phyloP scores from a whole-genome alignment of 2,113 vertebrate genomes.

The Pterocles gutturalis region DNA sequence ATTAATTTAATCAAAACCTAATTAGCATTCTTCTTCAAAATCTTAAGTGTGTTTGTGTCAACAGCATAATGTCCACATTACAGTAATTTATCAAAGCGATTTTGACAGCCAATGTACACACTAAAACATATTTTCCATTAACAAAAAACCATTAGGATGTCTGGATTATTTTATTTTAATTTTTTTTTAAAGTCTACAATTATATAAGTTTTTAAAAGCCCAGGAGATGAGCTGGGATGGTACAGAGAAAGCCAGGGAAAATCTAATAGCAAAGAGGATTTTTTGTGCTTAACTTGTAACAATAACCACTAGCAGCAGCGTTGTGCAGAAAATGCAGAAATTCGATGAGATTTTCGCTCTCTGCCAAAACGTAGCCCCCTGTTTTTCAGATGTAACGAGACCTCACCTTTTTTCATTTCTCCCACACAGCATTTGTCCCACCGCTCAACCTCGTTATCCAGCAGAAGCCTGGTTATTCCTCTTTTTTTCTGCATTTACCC shows the following conservation, averaged over 20 bases:
- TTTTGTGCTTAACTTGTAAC: neutral
- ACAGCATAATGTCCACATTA: neutral
- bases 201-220: neutral
- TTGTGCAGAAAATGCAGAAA: neutral
- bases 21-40: neutral
- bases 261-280: neutral
- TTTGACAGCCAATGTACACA: neutral
- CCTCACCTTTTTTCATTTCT: neutral
- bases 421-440: neutral
- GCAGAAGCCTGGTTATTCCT: neutral
- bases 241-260: neutral
- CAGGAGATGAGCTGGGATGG: neutral
- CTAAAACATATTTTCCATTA: neutral
- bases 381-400: neutral
- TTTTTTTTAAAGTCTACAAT: neutral
- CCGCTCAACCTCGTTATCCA: neutral
- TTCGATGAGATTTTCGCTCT: neutral
- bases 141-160: neutral
- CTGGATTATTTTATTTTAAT: neutral
- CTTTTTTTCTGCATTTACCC: neutral
- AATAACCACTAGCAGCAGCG: neutral
- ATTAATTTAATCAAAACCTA: neutral
- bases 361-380: neutral
- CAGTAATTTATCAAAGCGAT: neutral
- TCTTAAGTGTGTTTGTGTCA: neutral